phyloP scores from a whole-genome alignment of 2,113 vertebrate genomes.

The Cinclus cinclus region DNA sequence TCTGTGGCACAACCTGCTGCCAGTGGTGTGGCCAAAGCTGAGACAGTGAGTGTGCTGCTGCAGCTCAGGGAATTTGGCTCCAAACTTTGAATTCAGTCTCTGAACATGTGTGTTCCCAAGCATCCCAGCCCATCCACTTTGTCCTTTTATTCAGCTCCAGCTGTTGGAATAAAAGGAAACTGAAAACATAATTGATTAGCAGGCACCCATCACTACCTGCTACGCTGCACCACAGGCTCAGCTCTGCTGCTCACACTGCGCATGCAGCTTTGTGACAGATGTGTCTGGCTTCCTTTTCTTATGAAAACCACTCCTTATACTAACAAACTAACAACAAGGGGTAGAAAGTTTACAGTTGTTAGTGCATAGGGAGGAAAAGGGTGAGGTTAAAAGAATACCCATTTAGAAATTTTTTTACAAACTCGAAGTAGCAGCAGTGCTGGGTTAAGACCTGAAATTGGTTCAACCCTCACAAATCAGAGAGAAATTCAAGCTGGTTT shows the following conservation, averaged over 20 bases:
- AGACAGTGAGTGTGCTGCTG: background rate
- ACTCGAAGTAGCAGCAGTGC: background rate
- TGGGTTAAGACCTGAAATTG: background rate
- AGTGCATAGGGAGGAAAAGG: background rate
- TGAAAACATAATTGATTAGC: background rate
- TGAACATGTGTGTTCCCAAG: background rate
- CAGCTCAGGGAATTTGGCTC: background rate
- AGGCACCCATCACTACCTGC: rapidly evolving
- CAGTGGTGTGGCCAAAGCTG: rapidly evolving
- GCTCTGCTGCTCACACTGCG: rapidly evolving
- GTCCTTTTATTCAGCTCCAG: background rate
- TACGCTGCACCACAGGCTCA: rapidly evolving
- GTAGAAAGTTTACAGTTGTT: background rate
- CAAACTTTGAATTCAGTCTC: rapidly evolving
- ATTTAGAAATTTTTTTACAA: background rate
- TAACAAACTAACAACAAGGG: background rate
- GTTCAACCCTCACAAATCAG: background rate
- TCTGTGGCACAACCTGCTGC: background rate
- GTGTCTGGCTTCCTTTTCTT: background rate
- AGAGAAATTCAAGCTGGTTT: background rate
- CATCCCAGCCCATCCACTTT: rapidly evolving
- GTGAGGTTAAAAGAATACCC: background rate
- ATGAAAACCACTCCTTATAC: background rate
- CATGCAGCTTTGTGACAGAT: background rate
- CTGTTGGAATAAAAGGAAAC: background rate